Evolutionary conservation across 2,797 vertebrate species (phyloP).

Genomic region (Enteromius fasciolatus): DNA sequence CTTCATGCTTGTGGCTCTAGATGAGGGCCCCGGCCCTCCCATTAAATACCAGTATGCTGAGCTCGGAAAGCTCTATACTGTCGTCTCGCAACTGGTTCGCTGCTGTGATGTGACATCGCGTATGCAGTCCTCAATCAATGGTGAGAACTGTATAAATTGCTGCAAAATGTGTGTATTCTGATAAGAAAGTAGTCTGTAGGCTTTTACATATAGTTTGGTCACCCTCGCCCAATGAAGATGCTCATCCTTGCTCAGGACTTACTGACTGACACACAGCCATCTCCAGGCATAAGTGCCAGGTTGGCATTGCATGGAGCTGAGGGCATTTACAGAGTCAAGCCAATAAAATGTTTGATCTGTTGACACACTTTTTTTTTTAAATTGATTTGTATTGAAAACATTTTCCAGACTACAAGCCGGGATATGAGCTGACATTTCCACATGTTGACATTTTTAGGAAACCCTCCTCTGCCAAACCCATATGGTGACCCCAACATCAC

Average conservation of each 20-base stretch:
- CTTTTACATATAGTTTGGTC: not conserved
- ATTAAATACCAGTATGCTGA: constrained; percentile 99
- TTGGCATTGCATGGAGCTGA: constrained; percentile 71
- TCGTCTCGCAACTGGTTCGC: constrained; percentile 96
- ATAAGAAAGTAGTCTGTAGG: not conserved
- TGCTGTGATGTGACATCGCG: constrained; percentile 96
- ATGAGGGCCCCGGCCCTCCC: constrained; percentile 96
- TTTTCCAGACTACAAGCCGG: not conserved
- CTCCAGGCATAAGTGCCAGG: constrained; percentile 66
- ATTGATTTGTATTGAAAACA: not conserved
- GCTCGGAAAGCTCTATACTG: constrained; percentile 96
- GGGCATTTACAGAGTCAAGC: constrained; percentile 57
- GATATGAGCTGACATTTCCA: not conserved
- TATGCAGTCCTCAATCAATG: constrained; percentile 99
- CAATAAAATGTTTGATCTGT: not conserved
- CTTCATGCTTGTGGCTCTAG: constrained; percentile 98
- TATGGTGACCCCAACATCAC: constrained; percentile 97
- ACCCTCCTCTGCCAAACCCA: constrained; percentile 94
- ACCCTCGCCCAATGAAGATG: constrained; percentile 70
- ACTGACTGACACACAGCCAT: constrained; percentile 74
- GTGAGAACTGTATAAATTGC: constrained; percentile 70
- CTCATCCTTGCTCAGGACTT: constrained; percentile 78
- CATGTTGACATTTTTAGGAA: constrained; percentile 77
- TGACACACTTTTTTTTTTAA: not conserved
- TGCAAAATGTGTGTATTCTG: not conserved